phyloP scores from a whole-genome alignment of 2,888 invertebrate genomes.

The Tillus elongatus region DNA sequence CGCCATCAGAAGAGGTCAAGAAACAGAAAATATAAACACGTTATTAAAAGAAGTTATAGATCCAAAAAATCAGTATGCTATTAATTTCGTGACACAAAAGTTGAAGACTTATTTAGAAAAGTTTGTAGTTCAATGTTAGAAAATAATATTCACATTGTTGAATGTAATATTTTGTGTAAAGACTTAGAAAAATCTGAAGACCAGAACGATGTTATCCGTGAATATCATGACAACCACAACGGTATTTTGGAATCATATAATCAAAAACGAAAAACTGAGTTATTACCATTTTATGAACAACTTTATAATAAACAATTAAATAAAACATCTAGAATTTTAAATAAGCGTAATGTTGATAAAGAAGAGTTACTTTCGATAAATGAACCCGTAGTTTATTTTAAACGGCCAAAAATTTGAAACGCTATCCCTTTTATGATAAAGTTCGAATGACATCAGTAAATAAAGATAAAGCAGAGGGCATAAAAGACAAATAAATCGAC shows the following conservation, averaged over 20 bases:
- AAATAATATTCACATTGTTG: too few species aligned
- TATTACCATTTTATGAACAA: too few species aligned
- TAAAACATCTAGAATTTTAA: not conserved
- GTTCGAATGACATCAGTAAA: constrained; percentile 13
- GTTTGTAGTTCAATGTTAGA: too few species aligned
- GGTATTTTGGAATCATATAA: not conserved
- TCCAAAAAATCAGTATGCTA: too few species aligned
- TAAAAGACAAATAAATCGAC: not conserved
- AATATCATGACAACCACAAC: constrained; percentile 5
- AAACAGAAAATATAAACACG: too few species aligned
- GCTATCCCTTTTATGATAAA: constrained; percentile 9
- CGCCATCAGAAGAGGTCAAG: not conserved
- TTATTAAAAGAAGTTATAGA: too few species aligned
- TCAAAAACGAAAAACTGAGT: constrained; percentile 8
- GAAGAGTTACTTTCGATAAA: not conserved
- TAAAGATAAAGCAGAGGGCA: constrained; percentile 1
- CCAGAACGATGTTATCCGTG: too few species aligned
- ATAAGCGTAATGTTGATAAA: not conserved
- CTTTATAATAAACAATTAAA: too few species aligned
- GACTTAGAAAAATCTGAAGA: too few species aligned
- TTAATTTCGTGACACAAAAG: too few species aligned
- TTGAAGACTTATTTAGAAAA: too few species aligned
- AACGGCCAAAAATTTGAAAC: not conserved
- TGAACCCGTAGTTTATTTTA: constrained; percentile 6
- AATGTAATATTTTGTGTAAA: too few species aligned